Conservation (phyloP, 37 sponge, comb jelly and placozoan species). For the Geodia barretti region DNA sequence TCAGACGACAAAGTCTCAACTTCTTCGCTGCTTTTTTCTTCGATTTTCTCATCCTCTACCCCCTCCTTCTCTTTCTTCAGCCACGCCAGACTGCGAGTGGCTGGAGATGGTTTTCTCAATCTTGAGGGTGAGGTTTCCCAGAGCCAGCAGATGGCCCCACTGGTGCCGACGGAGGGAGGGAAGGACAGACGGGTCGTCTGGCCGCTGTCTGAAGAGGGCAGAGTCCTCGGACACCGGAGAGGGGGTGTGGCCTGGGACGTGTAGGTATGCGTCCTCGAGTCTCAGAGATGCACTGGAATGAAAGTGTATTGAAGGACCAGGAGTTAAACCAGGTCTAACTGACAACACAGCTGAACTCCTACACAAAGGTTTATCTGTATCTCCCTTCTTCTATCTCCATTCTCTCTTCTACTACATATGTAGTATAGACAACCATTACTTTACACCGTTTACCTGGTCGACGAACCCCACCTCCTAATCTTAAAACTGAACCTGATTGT, state of each 20-base stretch:
- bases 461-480: too few species aligned
- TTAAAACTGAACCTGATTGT: too few species aligned
- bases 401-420: too few species aligned
- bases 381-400: too few species aligned
- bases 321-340: too few species aligned
- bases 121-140: slow-evolving; percentile 54
- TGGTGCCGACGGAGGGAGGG: slow-evolving; percentile 71
- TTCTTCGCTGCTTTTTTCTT: too few species aligned
- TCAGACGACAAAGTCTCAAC: too few species aligned
- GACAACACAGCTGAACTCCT: neutral
- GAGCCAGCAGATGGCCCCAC: slow-evolving; percentile 66
- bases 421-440: too few species aligned
- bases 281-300: slow-evolving; percentile 54
- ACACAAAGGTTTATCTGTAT: too few species aligned
- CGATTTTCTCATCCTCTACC: neutral
- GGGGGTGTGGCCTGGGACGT: slow-evolving; percentile 44
- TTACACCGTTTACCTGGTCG: too few species aligned
- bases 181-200: slow-evolving; percentile 47
- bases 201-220: slow-evolving; percentile 22
- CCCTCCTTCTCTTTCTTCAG: neutral
- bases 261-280: slow-evolving; percentile 58
- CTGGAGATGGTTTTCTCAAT: slow-evolving; percentile 6
- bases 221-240: slow-evolving; percentile 37
- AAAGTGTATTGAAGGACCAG: too few species aligned
- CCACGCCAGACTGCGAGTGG: neutral